Evolutionary conservation across 2,888 invertebrate species (phyloP).

Genomic region (Dusona sp.): DNA sequence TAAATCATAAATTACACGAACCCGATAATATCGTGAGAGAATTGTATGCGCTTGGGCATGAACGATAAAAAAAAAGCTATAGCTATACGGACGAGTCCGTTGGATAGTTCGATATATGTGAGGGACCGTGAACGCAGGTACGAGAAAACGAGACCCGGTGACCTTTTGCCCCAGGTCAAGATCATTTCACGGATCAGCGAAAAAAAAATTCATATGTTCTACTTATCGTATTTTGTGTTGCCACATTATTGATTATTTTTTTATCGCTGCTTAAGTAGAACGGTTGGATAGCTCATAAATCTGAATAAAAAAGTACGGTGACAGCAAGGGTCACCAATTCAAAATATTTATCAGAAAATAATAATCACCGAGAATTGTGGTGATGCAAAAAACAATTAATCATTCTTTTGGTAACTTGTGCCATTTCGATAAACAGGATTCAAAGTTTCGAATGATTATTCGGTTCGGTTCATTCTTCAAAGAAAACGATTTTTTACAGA

Average conservation of each 20-base stretch:
- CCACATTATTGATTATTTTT: constrained; percentile 13
- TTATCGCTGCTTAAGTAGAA: background rate
- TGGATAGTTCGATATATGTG: constrained; percentile 46
- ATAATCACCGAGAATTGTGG: background rate
- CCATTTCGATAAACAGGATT: background rate
- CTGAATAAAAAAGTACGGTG: background rate
- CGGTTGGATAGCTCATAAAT: background rate
- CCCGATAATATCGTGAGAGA: constrained; percentile 72
- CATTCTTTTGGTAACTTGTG: too few species aligned
- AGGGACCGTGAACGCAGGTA: constrained; percentile 55
- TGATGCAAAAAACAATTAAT: background rate
- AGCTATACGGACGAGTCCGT: constrained; percentile 34
- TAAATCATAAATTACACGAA: constrained; percentile 73
- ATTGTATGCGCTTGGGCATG: constrained; percentile 57
- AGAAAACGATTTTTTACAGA: background rate
- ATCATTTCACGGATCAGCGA: constrained; percentile 57
- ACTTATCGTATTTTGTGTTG: constrained; percentile 33
- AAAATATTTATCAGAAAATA: background rate
- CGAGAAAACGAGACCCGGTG: constrained; percentile 67
- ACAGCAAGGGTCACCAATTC: background rate
- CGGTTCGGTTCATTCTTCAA: too few species aligned
- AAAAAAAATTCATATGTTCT: constrained; percentile 52
- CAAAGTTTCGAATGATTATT: too few species aligned
- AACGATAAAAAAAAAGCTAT: constrained; percentile 42
- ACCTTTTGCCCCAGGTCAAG: constrained; percentile 67